Conservation (phyloP, 2,113 vertebrate genomes). For the Naja naja region DNA sequence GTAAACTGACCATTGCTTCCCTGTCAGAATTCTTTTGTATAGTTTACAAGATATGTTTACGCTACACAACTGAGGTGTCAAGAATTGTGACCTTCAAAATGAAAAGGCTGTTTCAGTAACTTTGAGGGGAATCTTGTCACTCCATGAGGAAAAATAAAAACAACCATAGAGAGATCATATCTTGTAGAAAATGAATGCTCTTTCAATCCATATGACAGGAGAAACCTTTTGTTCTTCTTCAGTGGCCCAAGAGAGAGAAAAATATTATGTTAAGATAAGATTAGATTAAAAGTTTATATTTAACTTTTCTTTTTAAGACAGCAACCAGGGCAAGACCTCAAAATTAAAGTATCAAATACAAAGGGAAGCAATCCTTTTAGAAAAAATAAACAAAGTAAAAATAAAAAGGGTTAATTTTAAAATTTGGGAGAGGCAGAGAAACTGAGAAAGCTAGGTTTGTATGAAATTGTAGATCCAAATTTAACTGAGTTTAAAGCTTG, state of each 20-base stretch:
- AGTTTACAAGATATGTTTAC: background rate
- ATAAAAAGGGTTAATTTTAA: background rate
- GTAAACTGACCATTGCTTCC: background rate
- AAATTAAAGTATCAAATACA: background rate
- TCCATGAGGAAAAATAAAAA: background rate
- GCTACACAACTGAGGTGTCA: background rate
- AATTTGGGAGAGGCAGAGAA: background rate
- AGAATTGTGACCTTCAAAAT: background rate
- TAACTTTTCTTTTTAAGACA: background rate
- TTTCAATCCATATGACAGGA: background rate
- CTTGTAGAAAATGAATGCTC: background rate
- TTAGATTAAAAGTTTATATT: background rate
- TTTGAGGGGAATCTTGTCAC: background rate
- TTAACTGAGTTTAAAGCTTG: background rate
- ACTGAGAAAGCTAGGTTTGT: background rate
- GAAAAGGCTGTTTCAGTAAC: background rate
- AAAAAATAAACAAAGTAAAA: background rate
- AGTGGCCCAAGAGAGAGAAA: background rate
- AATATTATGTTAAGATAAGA: background rate
- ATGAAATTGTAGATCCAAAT: background rate
- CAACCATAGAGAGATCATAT: background rate
- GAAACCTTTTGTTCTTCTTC: background rate
- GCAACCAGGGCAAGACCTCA: background rate
- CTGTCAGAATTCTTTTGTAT: background rate
- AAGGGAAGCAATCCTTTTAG: background rate